Evolutionary conservation across 2,113 vertebrate species (phyloP).

Genomic region (Caranx melampygus): DNA sequence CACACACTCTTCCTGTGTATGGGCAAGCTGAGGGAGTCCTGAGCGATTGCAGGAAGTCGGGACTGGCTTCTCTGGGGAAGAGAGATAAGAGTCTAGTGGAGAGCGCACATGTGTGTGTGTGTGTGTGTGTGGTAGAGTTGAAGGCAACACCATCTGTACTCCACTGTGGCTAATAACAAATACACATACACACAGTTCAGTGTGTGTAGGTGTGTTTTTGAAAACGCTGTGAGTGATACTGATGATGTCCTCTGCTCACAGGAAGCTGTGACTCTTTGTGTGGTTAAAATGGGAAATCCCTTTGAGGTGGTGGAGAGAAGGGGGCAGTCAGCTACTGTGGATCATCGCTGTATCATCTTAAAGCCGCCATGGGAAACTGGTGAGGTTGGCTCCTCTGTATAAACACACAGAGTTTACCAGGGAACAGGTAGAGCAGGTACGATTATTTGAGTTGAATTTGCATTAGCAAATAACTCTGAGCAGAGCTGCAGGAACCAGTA

Average conservation of each 20-base stretch:
- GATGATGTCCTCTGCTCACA: conserved; percentile 19
- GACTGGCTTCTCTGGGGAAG: conserved; percentile 58
- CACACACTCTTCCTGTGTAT: conserved; percentile 53
- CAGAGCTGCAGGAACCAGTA: not conserved
- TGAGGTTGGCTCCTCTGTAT: not conserved
- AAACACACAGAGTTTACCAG: not conserved
- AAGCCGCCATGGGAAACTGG: not conserved
- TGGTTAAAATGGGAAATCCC: conserved; percentile 28
- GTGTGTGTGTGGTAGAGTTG: conserved; percentile 5
- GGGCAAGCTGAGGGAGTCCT: conserved; percentile 35
- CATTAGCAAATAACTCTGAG: not conserved
- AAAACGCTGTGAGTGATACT: conserved; percentile 7
- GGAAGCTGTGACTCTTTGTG: conserved; percentile 11
- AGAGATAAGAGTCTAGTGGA: conserved; percentile 60
- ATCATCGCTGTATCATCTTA: not conserved
- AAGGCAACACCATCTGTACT: conserved; percentile 38
- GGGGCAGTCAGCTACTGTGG: not conserved
- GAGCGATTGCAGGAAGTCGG: conserved; percentile 64
- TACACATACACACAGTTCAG: conserved; percentile 33
- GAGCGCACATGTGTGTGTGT: not conserved
- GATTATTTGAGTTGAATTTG: conserved; percentile 48
- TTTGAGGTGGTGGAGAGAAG: not conserved
- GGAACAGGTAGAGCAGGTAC: conserved; percentile 26
- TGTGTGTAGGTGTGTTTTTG: conserved; percentile 19
- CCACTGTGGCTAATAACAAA: conserved; percentile 43